Conservation (phyloP, 1,140 invertebrate species). For the Trichomalopsis sarcophagae region DNA sequence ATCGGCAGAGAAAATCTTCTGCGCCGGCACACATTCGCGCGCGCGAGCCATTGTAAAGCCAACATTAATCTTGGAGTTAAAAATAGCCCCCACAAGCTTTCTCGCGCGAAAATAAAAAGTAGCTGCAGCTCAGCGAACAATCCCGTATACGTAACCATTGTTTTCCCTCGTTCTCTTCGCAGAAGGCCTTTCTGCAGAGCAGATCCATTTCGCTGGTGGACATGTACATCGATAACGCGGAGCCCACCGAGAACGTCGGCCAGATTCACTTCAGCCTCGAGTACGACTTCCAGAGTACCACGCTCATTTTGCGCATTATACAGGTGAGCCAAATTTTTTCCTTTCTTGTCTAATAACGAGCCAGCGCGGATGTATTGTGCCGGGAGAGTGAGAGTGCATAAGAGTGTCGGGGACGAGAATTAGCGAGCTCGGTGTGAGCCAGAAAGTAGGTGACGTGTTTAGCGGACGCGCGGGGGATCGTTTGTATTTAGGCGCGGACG, state of each 20-base stretch:
- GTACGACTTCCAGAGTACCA: constrained; percentile 96
- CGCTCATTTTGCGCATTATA: constrained; percentile 92
- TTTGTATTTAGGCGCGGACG: neutral
- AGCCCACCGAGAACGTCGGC: constrained; percentile 92
- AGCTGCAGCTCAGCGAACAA: neutral
- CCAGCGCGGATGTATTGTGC: neutral
- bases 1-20: neutral
- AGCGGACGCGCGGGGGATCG: neutral
- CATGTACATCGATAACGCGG: constrained; percentile 95
- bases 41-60: neutral
- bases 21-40: too few relatives aligned
- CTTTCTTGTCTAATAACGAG: neutral
- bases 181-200: constrained; percentile 86
- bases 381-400: too few relatives aligned
- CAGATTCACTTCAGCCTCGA: constrained; percentile 96
- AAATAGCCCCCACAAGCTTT: neutral
- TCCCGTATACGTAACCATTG: constrained; percentile 15
- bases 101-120: neutral
- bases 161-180: constrained; percentile 53
- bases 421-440: neutral
- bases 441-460: neutral
- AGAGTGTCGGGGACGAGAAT: neutral
- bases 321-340: constrained; percentile 79
- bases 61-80: constrained; percentile 6
- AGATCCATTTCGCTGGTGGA: constrained; percentile 94